Evolutionary conservation across 2,888 invertebrate species (phyloP).

Genomic region (Atherix ibis): DNA sequence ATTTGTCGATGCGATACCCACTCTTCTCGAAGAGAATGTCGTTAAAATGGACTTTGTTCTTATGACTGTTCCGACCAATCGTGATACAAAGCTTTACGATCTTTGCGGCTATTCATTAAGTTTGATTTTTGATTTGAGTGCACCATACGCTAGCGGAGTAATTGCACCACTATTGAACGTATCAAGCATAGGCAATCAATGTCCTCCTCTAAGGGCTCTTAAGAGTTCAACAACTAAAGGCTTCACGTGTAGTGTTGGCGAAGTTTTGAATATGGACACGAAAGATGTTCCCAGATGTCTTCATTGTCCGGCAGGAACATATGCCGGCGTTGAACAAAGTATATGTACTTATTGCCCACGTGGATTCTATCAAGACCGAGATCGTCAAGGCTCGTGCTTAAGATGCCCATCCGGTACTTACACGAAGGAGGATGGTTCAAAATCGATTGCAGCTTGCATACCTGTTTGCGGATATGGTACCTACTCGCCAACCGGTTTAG

Average conservation of each 20-base stretch:
- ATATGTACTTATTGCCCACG: slow-evolving; percentile 80
- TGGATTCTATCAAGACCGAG: slow-evolving; percentile 87
- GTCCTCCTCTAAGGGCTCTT: slow-evolving; percentile 77
- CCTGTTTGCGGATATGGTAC: slow-evolving; percentile 94
- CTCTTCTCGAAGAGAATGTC: slow-evolving; percentile 68
- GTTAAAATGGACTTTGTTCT: slow-evolving; percentile 81
- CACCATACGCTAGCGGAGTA: slow-evolving; percentile 79
- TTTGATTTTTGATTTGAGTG: slow-evolving; percentile 84
- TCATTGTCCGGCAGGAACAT: slow-evolving; percentile 94
- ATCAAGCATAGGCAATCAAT: slow-evolving; percentile 79
- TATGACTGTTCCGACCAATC: slow-evolving; percentile 71
- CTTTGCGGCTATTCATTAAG: slow-evolving; percentile 87
- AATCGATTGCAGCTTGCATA: slow-evolving; percentile 69
- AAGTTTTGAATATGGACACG: slow-evolving; percentile 85
- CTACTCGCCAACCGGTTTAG: slow-evolving; percentile 85
- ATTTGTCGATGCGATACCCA: slow-evolving; percentile 68
- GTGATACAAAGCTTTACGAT: slow-evolving; percentile 84
- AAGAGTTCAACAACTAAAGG: slow-evolving; percentile 73
- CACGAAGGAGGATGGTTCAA: slow-evolving; percentile 79
- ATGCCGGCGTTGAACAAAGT: slow-evolving; percentile 77
- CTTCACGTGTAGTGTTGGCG: slow-evolving; percentile 85
- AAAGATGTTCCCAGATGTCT: slow-evolving; percentile 85
- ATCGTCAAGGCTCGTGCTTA: slow-evolving; percentile 76
- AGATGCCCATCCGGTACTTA: slow-evolving; percentile 88
- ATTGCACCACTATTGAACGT: slow-evolving; percentile 81